Evolutionary conservation across 2,888 invertebrate species (phyloP).

Genomic region (Cosmopolites sordidus): DNA sequence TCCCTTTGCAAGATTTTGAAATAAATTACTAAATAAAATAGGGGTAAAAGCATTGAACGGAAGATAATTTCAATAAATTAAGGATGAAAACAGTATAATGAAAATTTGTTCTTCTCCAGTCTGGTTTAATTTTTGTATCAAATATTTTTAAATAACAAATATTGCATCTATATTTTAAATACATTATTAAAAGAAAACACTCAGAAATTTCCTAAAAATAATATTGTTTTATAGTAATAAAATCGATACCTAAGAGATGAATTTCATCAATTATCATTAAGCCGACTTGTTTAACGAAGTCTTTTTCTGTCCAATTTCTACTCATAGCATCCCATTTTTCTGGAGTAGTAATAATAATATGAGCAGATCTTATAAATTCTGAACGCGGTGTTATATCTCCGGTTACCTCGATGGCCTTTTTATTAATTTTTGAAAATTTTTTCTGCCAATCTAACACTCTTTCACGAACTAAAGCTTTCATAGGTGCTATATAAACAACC

Average conservation of each 20-base stretch:
- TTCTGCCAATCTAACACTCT: slow-evolving; percentile 92
- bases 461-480: slow-evolving; percentile 96
- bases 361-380: slow-evolving; percentile 74
- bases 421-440: slow-evolving; percentile 67
- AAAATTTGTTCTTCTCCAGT: too few relatives aligned
- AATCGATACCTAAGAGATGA: slow-evolving; percentile 90
- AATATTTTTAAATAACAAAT: too few relatives aligned
- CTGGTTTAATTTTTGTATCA: too few relatives aligned
- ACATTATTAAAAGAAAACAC: too few relatives aligned
- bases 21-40: too few relatives aligned
- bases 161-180: too few relatives aligned
- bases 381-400: slow-evolving; percentile 89
- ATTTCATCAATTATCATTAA: slow-evolving; percentile 97
- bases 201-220: too few relatives aligned
- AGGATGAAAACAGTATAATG: too few relatives aligned
- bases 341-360: slow-evolving; percentile 97
- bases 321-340: slow-evolving; percentile 99
- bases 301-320: slow-evolving; percentile 94
- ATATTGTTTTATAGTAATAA: too few relatives aligned
- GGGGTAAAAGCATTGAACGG: too few relatives aligned
- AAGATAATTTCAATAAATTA: too few relatives aligned
- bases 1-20: too few relatives aligned
- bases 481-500: slow-evolving; percentile 96
- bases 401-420: slow-evolving; percentile 91
- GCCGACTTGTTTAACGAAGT: slow-evolving; percentile 87